These are phyloP conservation scores for Genyomyrus donnyi DNA, from an alignment of 2,113 vertebrate species.

Conservation along the genomic window DNA sequence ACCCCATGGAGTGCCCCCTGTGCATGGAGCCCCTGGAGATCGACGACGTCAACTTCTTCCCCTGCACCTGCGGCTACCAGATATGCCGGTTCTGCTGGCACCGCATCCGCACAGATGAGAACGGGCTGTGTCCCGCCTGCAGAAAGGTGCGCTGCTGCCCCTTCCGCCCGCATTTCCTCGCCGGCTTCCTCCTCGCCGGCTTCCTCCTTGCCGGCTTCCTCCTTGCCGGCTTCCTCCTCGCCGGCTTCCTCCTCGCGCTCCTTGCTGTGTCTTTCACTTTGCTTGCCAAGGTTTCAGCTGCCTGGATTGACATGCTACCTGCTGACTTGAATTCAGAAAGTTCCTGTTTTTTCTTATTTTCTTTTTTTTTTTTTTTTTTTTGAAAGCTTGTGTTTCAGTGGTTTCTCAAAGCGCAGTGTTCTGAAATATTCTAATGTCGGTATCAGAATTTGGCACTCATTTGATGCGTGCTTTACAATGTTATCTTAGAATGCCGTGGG, in stretches of 20 bases:
- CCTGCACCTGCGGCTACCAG: slow-evolving; percentile 90
- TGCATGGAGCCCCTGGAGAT: slow-evolving; percentile 90
- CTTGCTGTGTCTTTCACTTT: background rate
- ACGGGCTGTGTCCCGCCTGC: slow-evolving; percentile 88
- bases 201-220: too few relatives aligned
- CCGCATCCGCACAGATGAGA: slow-evolving; percentile 87
- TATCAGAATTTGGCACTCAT: background rate
- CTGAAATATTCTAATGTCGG: background rate
- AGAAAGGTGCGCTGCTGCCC: slow-evolving; percentile 72
- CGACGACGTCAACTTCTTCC: slow-evolving; percentile 89
- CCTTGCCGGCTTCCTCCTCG: too few relatives aligned
- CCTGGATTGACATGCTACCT: background rate
- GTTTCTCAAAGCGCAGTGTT: background rate
- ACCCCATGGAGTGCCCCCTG: slow-evolving; percentile 86
- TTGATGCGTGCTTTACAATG: background rate
- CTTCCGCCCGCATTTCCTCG: background rate
- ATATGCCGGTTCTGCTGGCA: slow-evolving; percentile 92
- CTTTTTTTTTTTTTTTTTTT: background rate
- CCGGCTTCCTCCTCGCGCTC: background rate
- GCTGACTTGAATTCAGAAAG: background rate
- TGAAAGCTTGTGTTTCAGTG: background rate
- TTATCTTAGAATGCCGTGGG: background rate
- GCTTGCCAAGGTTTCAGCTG: background rate
- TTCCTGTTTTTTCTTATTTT: background rate
- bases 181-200: too few relatives aligned